These are phyloP conservation scores for Protosalanx chinensis DNA, from an alignment of 2,797 vertebrate species.

Conservation along the genomic window DNA sequence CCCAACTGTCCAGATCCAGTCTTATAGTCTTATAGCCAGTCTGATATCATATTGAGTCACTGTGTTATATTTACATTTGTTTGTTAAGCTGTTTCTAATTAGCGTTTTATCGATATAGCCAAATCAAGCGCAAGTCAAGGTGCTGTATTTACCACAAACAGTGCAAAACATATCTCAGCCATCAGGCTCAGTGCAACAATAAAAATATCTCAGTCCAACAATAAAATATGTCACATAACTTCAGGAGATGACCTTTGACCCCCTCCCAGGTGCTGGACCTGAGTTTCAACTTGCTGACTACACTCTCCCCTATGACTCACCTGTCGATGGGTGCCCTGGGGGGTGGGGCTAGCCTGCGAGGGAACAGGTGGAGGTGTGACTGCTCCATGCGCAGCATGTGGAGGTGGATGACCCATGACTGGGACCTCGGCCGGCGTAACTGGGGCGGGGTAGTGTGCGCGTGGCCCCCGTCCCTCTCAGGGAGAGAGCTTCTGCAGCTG, in stretches of 20 bases:
- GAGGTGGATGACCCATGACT: slow-evolving; percentile 60
- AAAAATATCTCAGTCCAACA: too few species aligned
- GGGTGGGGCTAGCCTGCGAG: slow-evolving; percentile 61
- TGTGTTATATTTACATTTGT: too few species aligned
- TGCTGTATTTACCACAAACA: too few species aligned
- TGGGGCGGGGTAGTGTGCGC: slow-evolving; percentile 71
- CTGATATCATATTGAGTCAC: too few species aligned
- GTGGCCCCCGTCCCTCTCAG: slow-evolving; percentile 53
- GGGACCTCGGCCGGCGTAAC: slow-evolving; percentile 50
- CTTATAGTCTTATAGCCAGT: too few species aligned
- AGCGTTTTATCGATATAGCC: too few species aligned
- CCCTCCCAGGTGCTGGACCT: slow-evolving; percentile 77
- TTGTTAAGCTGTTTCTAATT: too few species aligned
- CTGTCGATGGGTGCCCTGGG: slow-evolving; percentile 68
- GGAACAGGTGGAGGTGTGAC: slow-evolving; percentile 77
- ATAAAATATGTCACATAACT: too few species aligned
- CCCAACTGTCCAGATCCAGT: too few species aligned
- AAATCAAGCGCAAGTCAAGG: too few species aligned
- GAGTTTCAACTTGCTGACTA: slow-evolving; percentile 77
- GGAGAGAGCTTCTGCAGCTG: slow-evolving; percentile 64
- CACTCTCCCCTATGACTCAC: slow-evolving; percentile 64
- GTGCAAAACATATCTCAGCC: too few species aligned
- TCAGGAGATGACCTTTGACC: neutral
- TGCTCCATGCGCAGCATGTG: slow-evolving; percentile 64
- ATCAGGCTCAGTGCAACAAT: too few species aligned